Evolutionary conservation across 1,140 invertebrate genomes (phyloP), one percentile per base, ranked within the genome.

Genomic region (Anoplophora glabripennis): DNA sequence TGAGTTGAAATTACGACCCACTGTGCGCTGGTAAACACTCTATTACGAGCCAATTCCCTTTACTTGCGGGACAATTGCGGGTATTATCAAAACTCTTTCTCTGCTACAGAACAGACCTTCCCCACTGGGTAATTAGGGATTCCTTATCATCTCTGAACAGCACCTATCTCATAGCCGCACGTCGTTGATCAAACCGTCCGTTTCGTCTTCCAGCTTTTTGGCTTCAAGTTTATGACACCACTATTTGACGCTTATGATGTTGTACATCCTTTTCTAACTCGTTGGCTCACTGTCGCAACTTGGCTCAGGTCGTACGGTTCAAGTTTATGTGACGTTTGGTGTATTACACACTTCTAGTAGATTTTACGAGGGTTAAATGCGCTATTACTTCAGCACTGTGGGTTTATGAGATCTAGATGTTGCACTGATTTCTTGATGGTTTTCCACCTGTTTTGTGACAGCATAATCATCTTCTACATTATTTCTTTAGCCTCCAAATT

Each of bases 1-100:
- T 75, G 73, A 75, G 73, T 75, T 65, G 70, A 73, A 75, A 75
- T 75, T 75, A 74, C 72, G 72, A 70, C 67, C 70, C 73, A 70
- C 71, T 63, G 69, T 65, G 72, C 68, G 68, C 70, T 72, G 72
- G 73, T 75, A 75, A 75, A 75, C 72, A 74, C 71, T 74, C 72
- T 70, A 74, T 75, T 74, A 75, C 67, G 65, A 69, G 66, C 73
- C 69, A 72, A 74, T 72, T 73, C 68, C 63, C 68, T 61, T 42
- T 63, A 63, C 61, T 64, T 64, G 57, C 61, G 66, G 63, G 63
- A 70, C 68, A 69, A 70, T 72, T 67, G 70, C 62, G 28, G 55
- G 52, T 55, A 65, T 66, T 63, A 64, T 59, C 59, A 57, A 47
- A 62, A 64, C 59, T 64, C 59, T 66, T 68, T 64, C 53, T 35